Base-by-base conservation (phyloP, 1,140 invertebrate genomes). In the Hylyphantes graminicola region DNA sequence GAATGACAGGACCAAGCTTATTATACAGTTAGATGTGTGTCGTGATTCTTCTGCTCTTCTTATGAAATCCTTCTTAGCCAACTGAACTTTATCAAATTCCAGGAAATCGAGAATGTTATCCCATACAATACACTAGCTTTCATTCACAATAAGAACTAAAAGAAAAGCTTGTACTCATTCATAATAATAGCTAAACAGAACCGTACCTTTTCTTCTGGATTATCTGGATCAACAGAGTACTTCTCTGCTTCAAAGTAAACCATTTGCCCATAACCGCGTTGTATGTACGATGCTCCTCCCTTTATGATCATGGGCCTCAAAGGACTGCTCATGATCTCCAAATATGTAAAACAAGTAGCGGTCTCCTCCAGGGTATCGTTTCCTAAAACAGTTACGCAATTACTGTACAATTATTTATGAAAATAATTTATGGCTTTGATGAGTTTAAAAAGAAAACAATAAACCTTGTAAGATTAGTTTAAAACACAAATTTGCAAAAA, bases 151-250 rank as follows among this genome's bases (percentile, higher is more conserved):
- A 35, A 35, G 35, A 35, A 35, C 35, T 61, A 61, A 61, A 61
- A 15, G 57, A 61, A 61, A 61, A 61, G 1, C 17, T 12, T 12
- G 57, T 61, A 61, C 57, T 61, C 12, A 17, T 61, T 61, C 57
- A 61, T 15, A 61, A 61, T 61, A 15, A 61, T 61, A 6, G 12
- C 3, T 15, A 2, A 12, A 61, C 17, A 61, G 57, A 15, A 17
- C 9, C n/a, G 63, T 51, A 87, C 87, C 83, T 86, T 87, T 10
- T 85, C 65, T 1, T 85, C 83, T 11, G 86, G 86, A 70, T 77
- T 70, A 77, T 90, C 89, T 1, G 89, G 90, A 76, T 90, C 90
- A 19, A 85, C 86, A 8, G 90, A 90, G 64, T 88, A 88, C 0
- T 6, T 64, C 4, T 63, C 55, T 0, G 90, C 89, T 4, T 86